Evolutionary conservation across 2,113 vertebrate species (phyloP).

Genomic region (Phalacrocorax aristotelis): DNA sequence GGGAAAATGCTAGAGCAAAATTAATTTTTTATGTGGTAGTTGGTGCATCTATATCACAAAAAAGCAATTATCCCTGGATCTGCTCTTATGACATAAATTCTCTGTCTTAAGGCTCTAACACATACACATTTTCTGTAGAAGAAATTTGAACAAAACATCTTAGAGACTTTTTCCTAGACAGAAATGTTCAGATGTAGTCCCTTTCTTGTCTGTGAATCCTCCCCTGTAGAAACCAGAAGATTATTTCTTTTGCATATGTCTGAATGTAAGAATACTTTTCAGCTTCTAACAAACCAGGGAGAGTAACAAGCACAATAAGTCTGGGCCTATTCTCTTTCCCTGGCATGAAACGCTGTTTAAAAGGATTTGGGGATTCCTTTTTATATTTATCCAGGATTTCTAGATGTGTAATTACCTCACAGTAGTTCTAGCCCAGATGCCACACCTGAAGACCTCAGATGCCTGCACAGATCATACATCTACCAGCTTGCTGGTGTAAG

Average conservation of each 20-base stretch:
- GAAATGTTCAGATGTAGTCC: not conserved
- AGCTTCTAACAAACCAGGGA: not conserved
- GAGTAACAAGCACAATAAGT: not conserved
- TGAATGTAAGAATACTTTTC: not conserved
- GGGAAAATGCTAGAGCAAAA: slow-evolving; percentile 12
- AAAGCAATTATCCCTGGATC: not conserved
- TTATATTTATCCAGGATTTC: not conserved
- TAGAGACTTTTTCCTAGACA: not conserved
- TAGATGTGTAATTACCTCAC: not conserved
- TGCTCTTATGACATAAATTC: not conserved
- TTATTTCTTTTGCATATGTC: not conserved
- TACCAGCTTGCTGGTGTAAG: not conserved
- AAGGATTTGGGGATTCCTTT: not conserved
- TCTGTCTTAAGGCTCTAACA: not conserved
- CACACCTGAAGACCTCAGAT: not conserved
- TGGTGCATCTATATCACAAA: slow-evolving; percentile 8
- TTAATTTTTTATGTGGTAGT: slow-evolving; percentile 26
- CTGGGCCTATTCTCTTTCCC: not conserved
- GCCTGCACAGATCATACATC: not conserved
- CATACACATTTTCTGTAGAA: not conserved
- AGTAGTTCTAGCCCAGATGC: not conserved
- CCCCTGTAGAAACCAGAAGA: not conserved
- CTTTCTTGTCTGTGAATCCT: not conserved
- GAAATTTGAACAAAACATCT: not conserved
- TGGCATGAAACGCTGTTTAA: not conserved